These are phyloP conservation scores for Panthera leo DNA, from an alignment of 2,113 vertebrate species.

Conservation along the genomic window DNA sequence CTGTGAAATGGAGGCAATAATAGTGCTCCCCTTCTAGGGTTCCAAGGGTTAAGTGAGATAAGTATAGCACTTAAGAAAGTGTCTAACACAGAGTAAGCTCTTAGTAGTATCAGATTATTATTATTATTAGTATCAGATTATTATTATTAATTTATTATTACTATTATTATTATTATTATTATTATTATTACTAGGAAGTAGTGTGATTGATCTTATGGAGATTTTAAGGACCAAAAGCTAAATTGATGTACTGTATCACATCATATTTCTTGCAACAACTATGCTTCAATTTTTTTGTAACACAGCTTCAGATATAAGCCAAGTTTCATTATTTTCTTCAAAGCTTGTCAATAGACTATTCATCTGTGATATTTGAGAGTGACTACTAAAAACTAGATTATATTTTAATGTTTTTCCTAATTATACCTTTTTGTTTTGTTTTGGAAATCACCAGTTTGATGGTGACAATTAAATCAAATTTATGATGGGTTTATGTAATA, in stretches of 20 bases:
- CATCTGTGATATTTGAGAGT: neutral
- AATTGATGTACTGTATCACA: neutral
- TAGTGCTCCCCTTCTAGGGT: neutral
- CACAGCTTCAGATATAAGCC: neutral
- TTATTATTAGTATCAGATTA: neutral
- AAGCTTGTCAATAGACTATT: neutral
- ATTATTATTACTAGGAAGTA: neutral
- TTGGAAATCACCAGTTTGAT: conserved; percentile 28
- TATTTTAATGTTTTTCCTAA: conserved; percentile 29
- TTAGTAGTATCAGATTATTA: neutral
- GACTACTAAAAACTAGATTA: neutral
- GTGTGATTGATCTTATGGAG: neutral
- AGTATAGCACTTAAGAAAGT: neutral
- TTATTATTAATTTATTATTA: neutral
- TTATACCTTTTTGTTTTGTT: neutral
- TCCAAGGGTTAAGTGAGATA: conserved; percentile 10
- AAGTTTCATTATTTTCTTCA: neutral
- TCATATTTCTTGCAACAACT: neutral
- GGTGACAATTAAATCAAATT: neutral
- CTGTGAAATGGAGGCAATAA: conserved; percentile 21
- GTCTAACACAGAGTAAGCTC: neutral
- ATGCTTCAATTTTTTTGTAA: neutral
- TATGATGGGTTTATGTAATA: conserved; percentile 26
- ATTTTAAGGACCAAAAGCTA: conserved; percentile 4
- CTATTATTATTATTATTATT: neutral